Conservation (phyloP, 2,888 invertebrate genomes). For the Eudasyphora cyanicolor region DNA sequence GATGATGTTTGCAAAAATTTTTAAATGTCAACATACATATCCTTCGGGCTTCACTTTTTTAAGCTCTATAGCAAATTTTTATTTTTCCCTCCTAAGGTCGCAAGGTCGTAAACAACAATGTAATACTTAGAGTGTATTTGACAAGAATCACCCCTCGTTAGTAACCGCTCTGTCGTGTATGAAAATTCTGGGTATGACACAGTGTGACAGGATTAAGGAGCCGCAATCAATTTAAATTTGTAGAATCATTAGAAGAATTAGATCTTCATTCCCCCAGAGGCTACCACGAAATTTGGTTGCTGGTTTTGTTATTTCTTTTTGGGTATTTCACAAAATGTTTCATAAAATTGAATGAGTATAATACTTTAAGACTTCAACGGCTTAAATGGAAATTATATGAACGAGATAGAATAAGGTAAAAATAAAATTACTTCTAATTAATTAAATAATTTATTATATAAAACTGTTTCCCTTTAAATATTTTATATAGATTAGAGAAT, state of each 20-base stretch:
- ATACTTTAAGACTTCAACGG: too few relatives aligned
- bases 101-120: not conserved
- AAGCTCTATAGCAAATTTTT: not conserved
- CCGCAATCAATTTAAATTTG: not conserved
- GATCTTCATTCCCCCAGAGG: too few relatives aligned
- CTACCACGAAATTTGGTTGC: too few relatives aligned
- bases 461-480: too few relatives aligned
- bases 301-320: too few relatives aligned
- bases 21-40: not conserved
- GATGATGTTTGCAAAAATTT: conserved; percentile 20
- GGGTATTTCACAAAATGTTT: too few relatives aligned
- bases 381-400: too few relatives aligned
- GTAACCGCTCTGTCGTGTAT: not conserved
- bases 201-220: not conserved
- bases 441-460: too few relatives aligned
- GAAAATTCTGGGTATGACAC: not conserved
- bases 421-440: too few relatives aligned
- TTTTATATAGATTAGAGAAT: too few relatives aligned
- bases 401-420: too few relatives aligned
- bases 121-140: not conserved
- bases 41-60: not conserved
- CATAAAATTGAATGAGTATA: too few relatives aligned
- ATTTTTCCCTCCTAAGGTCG: not conserved
- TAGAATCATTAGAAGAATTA: not conserved
- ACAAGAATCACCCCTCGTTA: not conserved